Evolutionary conservation across 2,888 invertebrate genomes (phyloP), one percentile per base, ranked within the genome.

Genomic region (Pammene fasciana): DNA sequence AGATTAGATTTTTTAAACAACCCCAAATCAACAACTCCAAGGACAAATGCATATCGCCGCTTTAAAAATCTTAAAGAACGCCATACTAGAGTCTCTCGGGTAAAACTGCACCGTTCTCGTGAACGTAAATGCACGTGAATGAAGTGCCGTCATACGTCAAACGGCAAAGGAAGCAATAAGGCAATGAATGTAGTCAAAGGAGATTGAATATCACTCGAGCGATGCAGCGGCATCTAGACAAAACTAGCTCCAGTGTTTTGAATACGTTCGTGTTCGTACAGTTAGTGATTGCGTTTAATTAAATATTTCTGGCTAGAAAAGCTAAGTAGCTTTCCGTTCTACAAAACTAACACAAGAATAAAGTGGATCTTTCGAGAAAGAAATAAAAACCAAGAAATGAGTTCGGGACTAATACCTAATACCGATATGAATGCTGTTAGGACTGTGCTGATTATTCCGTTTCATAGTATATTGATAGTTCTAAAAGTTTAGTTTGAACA

Each of bases 141-240:
- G 34, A 54, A 54, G 46, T 46, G 8, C 34, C n/a, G n/a, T 11
- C 61, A 26, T 55, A 70, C 67, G 74, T 71, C 67, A 78, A 70
- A 26, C 26, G 74, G 71, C 73, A 75, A 70, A 73, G 71, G 74
- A 75, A 75, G 77, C 74, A 79, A 77, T 78, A 79, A 76, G 72
- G 72, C 72, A 72, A 75, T 78, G 78, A 75, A 74, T 75, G 74
- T 71, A 73, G 70, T 77, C 74, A 78, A 78, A 78, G 74, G 74
- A 76, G 73, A 76, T 76, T 76, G 72, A 79, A 79, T 78, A 73
- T 75, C 74, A 76, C 74, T 73, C 72, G 75, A 73, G 76, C 77
- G 75, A 73, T 78, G 83, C 81, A 79, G 80, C 76, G 72, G 67
- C 76, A 82, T 82, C 81, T 79, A 80, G 82, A 80, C 75, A 70